phyloP scores from a whole-genome alignment of 2,888 invertebrate species.

The Lathronympha strigana region DNA sequence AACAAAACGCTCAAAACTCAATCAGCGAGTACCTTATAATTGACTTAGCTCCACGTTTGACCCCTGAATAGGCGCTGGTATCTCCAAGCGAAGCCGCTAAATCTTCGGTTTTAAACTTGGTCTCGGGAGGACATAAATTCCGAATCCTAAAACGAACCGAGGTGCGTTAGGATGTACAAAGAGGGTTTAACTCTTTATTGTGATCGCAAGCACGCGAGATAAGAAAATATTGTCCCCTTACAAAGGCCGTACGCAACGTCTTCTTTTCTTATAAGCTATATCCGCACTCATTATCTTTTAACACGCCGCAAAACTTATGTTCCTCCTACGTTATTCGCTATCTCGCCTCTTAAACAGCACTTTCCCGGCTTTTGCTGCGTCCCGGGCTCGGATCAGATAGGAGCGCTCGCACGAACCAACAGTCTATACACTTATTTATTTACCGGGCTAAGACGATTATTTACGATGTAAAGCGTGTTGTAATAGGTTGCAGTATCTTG shows the following conservation, averaged over 20 bases:
- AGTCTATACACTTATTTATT: constrained; percentile 79
- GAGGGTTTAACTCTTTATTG: constrained; percentile 58
- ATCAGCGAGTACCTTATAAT: constrained; percentile 64
- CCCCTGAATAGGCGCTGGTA: constrained; percentile 63
- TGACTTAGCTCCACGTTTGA: constrained; percentile 56
- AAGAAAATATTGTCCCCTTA: constrained; percentile 71
- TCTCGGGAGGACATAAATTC: constrained; percentile 70
- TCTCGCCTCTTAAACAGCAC: constrained; percentile 76
- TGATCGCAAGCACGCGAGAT: constrained; percentile 61
- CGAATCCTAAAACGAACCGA: constrained; percentile 65
- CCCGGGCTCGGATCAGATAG: constrained; percentile 76
- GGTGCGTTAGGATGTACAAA: constrained; percentile 69
- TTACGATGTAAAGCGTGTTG: constrained; percentile 73
- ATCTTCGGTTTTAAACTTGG: constrained; percentile 70
- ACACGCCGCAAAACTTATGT: constrained; percentile 76
- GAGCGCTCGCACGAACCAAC: constrained; percentile 61
- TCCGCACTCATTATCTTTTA: constrained; percentile 79
- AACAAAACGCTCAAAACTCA: constrained; percentile 56
- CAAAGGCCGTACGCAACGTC: constrained; percentile 70
- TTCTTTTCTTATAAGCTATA: constrained; percentile 69
- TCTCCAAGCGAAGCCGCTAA: constrained; percentile 68
- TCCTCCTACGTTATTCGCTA: constrained; percentile 71
- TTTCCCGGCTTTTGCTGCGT: constrained; percentile 71
- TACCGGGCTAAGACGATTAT: constrained; percentile 77
- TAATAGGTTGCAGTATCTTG: constrained; percentile 76